phyloP scores from a whole-genome alignment of 2,888 invertebrate species.

The Ichneumoninae sp. region DNA sequence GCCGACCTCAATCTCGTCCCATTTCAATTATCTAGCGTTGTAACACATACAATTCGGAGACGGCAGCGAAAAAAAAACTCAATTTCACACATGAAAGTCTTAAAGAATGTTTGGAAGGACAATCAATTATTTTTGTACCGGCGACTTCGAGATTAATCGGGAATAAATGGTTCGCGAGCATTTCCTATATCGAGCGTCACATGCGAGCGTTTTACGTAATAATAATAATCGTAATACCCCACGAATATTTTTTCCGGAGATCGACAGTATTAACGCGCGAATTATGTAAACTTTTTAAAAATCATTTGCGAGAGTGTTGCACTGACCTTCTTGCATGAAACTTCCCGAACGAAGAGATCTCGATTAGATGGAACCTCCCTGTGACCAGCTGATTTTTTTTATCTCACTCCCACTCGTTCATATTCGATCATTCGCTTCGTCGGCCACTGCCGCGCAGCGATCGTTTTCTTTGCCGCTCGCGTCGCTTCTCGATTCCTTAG shows the following conservation, averaged over 20 bases:
- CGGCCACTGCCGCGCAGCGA: slow-evolving; percentile 24
- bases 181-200: neutral
- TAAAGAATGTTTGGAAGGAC: neutral
- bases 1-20: neutral
- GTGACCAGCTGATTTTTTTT: slow-evolving; percentile 54
- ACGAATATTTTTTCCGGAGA: slow-evolving; percentile 13
- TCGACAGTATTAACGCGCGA: slow-evolving; percentile 28
- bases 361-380: slow-evolving; percentile 51
- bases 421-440: neutral
- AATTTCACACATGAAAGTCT: neutral
- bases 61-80: neutral
- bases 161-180: neutral
- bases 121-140: slow-evolving; percentile 7
- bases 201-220: slow-evolving; percentile 37
- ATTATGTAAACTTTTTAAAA: slow-evolving; percentile 53
- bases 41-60: neutral
- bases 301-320: slow-evolving; percentile 40
- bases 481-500: neutral
- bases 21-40: neutral
- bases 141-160: neutral
- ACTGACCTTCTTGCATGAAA: slow-evolving; percentile 74
- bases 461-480: slow-evolving; percentile 17
- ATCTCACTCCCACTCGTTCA: neutral
- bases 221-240: neutral
- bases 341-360: slow-evolving; percentile 72